These are phyloP conservation scores for Eurois occulta DNA, from an alignment of 2,888 invertebrate species.

Conservation along the genomic window DNA sequence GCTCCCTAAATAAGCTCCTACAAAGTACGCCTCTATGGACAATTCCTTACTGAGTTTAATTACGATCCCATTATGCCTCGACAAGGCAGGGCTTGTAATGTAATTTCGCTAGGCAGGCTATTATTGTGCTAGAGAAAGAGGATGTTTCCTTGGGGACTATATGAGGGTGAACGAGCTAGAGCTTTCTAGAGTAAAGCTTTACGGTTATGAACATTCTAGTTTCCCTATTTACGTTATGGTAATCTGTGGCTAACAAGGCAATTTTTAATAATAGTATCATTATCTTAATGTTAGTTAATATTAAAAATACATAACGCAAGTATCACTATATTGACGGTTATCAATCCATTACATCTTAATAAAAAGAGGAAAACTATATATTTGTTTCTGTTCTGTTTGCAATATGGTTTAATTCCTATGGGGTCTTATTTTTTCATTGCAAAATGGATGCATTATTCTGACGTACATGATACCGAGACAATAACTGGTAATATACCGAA, in stretches of 20 bases:
- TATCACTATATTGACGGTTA: neutral
- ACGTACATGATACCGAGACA: neutral
- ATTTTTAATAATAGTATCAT: neutral
- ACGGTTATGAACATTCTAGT: neutral
- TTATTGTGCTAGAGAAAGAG: slow-evolving; percentile 11
- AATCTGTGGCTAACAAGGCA: neutral
- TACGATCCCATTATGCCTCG: slow-evolving; percentile 19
- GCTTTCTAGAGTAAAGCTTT: neutral
- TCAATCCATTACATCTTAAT: neutral
- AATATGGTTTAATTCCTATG: neutral
- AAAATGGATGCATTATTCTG: neutral
- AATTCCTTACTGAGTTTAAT: slow-evolving; percentile 12
- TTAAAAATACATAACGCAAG: too few species aligned
- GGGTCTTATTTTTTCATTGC: too few species aligned
- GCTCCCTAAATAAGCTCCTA: neutral
- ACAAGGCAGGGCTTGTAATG: slow-evolving; percentile 17
- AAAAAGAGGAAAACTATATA: neutral
- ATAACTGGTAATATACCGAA: neutral
- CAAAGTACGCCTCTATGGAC: neutral
- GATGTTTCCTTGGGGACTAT: slow-evolving; percentile 18
- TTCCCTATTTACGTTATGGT: slow-evolving; percentile 1
- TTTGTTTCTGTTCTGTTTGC: neutral
- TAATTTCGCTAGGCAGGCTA: slow-evolving; percentile 27
- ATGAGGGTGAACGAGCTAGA: neutral
- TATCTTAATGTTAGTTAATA: too few species aligned